Base-by-base conservation (phyloP, 2,113 vertebrate genomes). In the Xyrauchen texanus region DNA sequence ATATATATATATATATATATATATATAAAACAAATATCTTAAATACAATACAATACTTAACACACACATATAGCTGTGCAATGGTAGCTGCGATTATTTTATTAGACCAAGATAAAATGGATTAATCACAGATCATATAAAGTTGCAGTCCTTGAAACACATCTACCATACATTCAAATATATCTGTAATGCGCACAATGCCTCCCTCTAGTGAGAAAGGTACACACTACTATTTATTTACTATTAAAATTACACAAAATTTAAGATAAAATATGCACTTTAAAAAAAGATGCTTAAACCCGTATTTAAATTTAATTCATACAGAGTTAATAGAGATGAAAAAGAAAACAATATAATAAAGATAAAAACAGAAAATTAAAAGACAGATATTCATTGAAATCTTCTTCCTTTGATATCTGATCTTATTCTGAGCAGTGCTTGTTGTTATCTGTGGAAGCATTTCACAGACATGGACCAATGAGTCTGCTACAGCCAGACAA, bases 401-500 rank as follows among this genome's bases (percentile, higher is more conserved):
- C 12, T 65, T 45, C n/a, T 47, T 67, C 46, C 45, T 49, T 67
- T 16, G 7, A 9, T 67, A 10, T 49, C 6, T 15, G 5, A 47
- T 68, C 8, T 51, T 68, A 15, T 10, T 68, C 21, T 1, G 21
- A 34, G 21, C 21, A 34, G 49, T 68, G 47, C 45, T 49, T 49
- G 8, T 49, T 49, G n/a, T 34, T 34, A 68, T 13, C 46, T 16
- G 65, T 49, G 47, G 6, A 2, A 16, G 5, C 46, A 51, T 68
- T 68, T 68, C 45, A 34, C 21, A 34, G 21, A 34, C 21, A 34
- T 34, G 21, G 15, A 12, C 66, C 51, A 68, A 51, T 51, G 15
- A 68, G 66, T 51, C 46, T 68, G 15, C 66, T 68, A 9, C n/a
- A 68, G 15, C 66, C 66, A 68, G 49, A 21, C 66, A 68, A 8